A percentile compares a stretch with the other conserved stretches of the same genome.
Evolutionary conservation across 2,113 vertebrate species (phyloP).

Genomic region (Cyprinus carpio): DNA sequence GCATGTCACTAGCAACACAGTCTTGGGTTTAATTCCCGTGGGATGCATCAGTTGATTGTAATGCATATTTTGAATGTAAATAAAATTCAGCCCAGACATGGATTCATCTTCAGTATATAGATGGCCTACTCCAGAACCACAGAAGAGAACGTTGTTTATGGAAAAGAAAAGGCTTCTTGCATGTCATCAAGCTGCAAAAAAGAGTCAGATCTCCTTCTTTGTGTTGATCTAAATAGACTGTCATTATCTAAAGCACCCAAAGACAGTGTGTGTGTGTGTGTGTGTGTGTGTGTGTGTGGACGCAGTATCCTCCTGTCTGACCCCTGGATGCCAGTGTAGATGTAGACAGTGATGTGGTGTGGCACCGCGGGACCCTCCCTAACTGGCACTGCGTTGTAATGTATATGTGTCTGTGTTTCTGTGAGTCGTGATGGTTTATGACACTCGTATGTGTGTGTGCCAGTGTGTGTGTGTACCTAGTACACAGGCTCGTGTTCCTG

Average conservation of each 20-base stretch:
- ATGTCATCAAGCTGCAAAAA: neutral
- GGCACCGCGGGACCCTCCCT: conserved; percentile 39
- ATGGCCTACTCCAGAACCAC: neutral
- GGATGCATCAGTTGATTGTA: neutral
- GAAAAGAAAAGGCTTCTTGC: neutral
- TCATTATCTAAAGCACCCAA: conserved; percentile 46
- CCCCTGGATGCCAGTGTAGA: conserved; percentile 39
- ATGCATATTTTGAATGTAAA: neutral
- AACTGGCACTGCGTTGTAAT: conserved; percentile 6
- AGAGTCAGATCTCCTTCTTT: neutral
- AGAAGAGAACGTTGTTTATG: neutral
- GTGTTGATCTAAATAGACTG: neutral
- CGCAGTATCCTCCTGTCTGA: conserved; percentile 50
- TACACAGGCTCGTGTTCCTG: neutral
- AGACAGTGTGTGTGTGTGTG: conserved; percentile 64
- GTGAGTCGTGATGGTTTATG: conserved; percentile 48
- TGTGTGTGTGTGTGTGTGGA: conserved; percentile 63
- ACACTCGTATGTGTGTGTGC: conserved; percentile 39
- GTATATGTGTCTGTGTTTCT: conserved; percentile 17
- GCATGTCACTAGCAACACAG: neutral
- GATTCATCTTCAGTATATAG: neutral
- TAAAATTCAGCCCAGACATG: neutral
- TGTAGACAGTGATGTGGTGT: conserved; percentile 53
- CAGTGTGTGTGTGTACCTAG: neutral
- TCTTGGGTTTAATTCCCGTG: neutral